Base-by-base conservation (phyloP, 2,888 invertebrate species). In the Sturmia bella region DNA sequence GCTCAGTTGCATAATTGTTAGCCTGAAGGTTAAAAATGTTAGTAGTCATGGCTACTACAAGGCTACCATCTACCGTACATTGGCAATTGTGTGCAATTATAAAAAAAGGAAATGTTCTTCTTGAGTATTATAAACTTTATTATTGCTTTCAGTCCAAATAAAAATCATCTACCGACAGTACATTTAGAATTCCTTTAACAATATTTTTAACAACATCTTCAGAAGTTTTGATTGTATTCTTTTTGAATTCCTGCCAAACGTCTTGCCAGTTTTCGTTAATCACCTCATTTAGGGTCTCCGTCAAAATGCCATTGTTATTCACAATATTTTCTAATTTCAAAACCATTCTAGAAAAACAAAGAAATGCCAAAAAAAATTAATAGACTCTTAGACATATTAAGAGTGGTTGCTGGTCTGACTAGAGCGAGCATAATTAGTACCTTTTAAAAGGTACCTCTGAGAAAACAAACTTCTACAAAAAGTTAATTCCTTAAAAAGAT, bases 231-330 rank as follows among this genome's bases (percentile, higher is more conserved):
- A 85, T 85, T 1, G 87, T 85, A 17, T 86, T 86, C 32, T 75
- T 78, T 9, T 85, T 79, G 21, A 89, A 56, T 41, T 86, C 86
- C 0, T 75, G 15, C 88, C 88, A 89, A 21, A 89, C 73, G 12
- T 86, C 87, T 48, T 75, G 79, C 88, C 88, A 89, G 68, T 87
- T 89, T 6, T 84, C 84, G 68, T 88, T 88, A 13, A 88, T 83
- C 5, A 88, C 79, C 0, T 69, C 79, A 68, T 88, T 87, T 59
- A 88, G 80, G 13, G 85, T 84, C 1, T 85, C 82, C 7, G 87
- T 84, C 0, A 88, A 70, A 0, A 84, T 79, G 17, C 84, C 83
- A 45, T 87, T 86, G 4, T 86, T 86, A 64, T 84, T 84, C 12
- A 88, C 86, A 6, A 88, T 81, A 83, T 88, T 87, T 2, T 86